Base-by-base conservation (phyloP, 1,140 invertebrate genomes). In the Gryon sp. region DNA sequence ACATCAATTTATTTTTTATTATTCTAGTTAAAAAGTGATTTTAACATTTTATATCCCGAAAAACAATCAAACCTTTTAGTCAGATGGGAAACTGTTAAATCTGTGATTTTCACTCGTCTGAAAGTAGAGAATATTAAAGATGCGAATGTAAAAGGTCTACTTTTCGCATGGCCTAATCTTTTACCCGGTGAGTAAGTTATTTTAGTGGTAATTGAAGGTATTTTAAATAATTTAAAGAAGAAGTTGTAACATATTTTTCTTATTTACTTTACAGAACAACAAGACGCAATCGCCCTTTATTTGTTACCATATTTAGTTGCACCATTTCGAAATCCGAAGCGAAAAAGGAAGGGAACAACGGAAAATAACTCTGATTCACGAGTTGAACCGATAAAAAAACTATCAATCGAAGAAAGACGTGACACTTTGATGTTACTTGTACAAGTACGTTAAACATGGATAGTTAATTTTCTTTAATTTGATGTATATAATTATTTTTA, bases 181-280 rank as follows among this genome's bases (percentile, higher is more conserved):
- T 8, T 14, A n/a, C n/a, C 52, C 5, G 5, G 52, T 57, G 28
- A 15, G 15, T 26, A 11, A 9, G 5, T 28, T 28, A 9, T 32
- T 6, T 32, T 32, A 9, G n/a, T 32, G n/a, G n/a, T n/a, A 6
- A 32, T 6, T 32, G 2, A 32, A 11, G n/a, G 9, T 32, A 9
- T 32, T 32, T n/a, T 32, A 7, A 11, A 32, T 32, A 2, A 32
- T 32, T 9, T 7, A n/a, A 2, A 32, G n/a, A n/a, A n/a, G n/a
- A 32, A 4, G 5, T 32, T 32, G n/a, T 28, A 46, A 46, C n/a
- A 9, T 28, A 16, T 28, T 15, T 15, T 40, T 15, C 11, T 32
- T 32, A 28, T 55, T 38, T 24, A 3, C n/a, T 41, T 18, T 32
- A 32, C 19, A 59, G 55, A 43, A 11, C 55, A 59, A n/a, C 38